phyloP scores from a whole-genome alignment of 2,113 vertebrate genomes.

The Puffinus mauretanicus region DNA sequence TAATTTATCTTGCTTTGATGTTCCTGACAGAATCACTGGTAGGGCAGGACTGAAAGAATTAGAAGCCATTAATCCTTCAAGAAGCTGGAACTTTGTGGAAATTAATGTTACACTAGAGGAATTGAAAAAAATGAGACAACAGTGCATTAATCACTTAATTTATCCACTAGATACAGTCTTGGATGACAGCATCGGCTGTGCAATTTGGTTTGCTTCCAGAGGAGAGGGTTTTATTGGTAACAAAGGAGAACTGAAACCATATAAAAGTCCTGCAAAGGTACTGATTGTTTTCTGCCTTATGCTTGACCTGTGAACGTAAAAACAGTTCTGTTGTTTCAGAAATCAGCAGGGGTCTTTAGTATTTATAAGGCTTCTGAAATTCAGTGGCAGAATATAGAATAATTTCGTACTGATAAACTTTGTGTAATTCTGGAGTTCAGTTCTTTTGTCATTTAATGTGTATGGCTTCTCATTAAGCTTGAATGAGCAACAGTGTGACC shows the following conservation, averaged over 20 bases:
- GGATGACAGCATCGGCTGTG: constrained; percentile 96
- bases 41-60: constrained; percentile 85
- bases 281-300: not conserved
- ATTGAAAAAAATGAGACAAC: constrained; percentile 77
- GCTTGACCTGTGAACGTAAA: not conserved
- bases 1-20: constrained; percentile 65
- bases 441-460: not conserved
- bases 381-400: not conserved
- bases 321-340: not conserved
- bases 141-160: constrained; percentile 80
- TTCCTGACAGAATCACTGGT: constrained; percentile 90
- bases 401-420: not conserved
- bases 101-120: constrained; percentile 87
- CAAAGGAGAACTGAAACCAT: constrained; percentile 56
- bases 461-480: not conserved
- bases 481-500: not conserved
- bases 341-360: not conserved
- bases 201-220: constrained; percentile 94
- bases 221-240: constrained; percentile 77
- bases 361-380: not conserved
- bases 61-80: constrained; percentile 74
- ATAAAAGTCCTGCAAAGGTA: constrained; percentile 88
- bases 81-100: constrained; percentile 94
- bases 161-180: constrained; percentile 88
- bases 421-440: not conserved